Evolutionary conservation across 1,140 invertebrate genomes (phyloP), one percentile per base, ranked within the genome.

Genomic region (Diorhabda elongata): DNA sequence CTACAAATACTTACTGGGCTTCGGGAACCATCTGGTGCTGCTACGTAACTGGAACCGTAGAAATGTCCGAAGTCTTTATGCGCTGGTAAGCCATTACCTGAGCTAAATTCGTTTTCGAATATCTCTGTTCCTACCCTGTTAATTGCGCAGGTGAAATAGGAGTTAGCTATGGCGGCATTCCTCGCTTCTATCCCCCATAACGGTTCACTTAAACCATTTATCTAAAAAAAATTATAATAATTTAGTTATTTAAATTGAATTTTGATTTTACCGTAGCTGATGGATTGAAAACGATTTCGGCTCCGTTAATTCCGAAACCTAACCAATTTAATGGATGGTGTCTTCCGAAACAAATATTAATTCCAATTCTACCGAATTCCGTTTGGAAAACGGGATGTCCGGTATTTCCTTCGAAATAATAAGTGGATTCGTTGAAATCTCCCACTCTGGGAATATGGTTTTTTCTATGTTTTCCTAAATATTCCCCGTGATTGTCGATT

Each of bases 381-480:
- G 93, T 95, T 75, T 81, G 68, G 79, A 94, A 99, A 4, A 99
- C 96, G 43, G 93, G 95, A 84, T 99, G 97, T 0, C 97, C 96
- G n/a, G 95, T 91, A 67, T 95, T 92, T 2, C 96, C 95, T 83
- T 99, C 96, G 88, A 95, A 91, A 79, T 99, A 99, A 81, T 99
- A 99, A 43, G 96, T 98, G 0, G 96, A 98, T 84, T 99, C 98
- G 82, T 99, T 99, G 79, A 99, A 99, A 82, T 99, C 97, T 0
- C 96, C 97, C 43, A 98, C 92, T 66, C 97, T 84, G 3, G 98
- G 98, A 76, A 99, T 99, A 75, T 99, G 98, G 83, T 99, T 99
- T 80, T 99, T 99, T 58, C 98, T 86, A 68, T 97, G 92, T 82
- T 97, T 99, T 1, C 98, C 98, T 61, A 99, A 80, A 3, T 97